A percentile compares a stretch with the other conserved stretches of the same genome.
Evolutionary conservation across 2,797 vertebrate species (phyloP).

Genomic region (Triplophysa yarkandensis): DNA sequence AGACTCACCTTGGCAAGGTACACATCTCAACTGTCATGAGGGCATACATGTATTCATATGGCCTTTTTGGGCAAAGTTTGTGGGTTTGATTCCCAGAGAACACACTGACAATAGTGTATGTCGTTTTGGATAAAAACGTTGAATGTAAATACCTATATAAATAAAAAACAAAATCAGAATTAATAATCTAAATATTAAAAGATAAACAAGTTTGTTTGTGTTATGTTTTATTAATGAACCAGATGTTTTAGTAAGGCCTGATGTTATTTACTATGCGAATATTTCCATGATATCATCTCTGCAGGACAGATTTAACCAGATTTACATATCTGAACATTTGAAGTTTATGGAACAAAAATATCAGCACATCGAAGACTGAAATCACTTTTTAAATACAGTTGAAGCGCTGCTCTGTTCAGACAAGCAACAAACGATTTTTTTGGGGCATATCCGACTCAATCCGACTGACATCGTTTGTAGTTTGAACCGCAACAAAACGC

Average conservation of each 20-base stretch:
- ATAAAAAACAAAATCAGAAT: background rate
- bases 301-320: background rate
- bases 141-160: no score
- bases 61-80: no score
- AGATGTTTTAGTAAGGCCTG: background rate
- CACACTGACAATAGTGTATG: no score
- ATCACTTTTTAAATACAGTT: background rate
- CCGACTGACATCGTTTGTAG: background rate
- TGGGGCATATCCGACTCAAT: background rate
- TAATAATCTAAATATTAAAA: background rate
- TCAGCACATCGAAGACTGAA: background rate
- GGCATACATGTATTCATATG: no score
- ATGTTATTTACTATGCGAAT: background rate
- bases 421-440: background rate
- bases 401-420: background rate
- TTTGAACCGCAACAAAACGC: background rate
- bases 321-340: background rate
- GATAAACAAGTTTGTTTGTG: background rate
- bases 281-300: background rate
- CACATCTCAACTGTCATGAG: background rate
- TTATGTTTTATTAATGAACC: background rate
- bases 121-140: no score
- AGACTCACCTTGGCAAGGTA: conserved; percentile 85
- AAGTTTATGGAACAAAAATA: background rate
- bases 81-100: no score